Conservation (phyloP, 2,888 invertebrate genomes). For the Meteorus cinctellus region DNA sequence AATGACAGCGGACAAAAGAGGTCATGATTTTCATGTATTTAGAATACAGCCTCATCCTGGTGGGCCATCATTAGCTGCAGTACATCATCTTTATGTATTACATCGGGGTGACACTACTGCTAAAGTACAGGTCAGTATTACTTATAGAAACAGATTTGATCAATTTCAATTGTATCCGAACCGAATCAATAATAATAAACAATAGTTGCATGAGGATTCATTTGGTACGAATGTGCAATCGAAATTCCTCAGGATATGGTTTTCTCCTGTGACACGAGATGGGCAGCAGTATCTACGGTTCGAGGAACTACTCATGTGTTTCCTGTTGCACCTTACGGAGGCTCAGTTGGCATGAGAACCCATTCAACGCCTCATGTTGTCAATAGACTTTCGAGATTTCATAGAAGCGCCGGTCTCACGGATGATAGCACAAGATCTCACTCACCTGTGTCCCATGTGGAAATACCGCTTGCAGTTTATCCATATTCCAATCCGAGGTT, state of each 20-base stretch:
- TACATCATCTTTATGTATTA: constrained; percentile 95
- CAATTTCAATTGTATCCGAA: not conserved
- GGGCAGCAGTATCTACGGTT: constrained; percentile 96
- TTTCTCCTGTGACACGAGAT: constrained; percentile 94
- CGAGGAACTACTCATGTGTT: constrained; percentile 99
- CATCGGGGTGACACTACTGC: constrained; percentile 97
- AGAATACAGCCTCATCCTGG: constrained; percentile 94
- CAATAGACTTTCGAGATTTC: constrained; percentile 95
- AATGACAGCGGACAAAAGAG: constrained; percentile 92
- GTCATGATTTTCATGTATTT: constrained; percentile 97
- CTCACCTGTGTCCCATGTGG: constrained; percentile 79
- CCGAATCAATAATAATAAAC: not conserved
- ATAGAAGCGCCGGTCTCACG: constrained; percentile 93
- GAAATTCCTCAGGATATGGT: constrained; percentile 82
- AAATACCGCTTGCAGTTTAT: constrained; percentile 70
- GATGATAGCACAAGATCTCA: constrained; percentile 82
- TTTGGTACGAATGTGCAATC: not conserved
- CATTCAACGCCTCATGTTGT: constrained; percentile 96
- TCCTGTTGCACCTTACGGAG: constrained; percentile 97
- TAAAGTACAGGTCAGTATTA: constrained; percentile 82
- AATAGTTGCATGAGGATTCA: too few relatives aligned
- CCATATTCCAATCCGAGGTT: constrained; percentile 91
- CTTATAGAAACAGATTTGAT: not conserved
- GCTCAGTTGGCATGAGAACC: constrained; percentile 91
- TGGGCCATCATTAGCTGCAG: constrained; percentile 88